These are phyloP conservation scores for Drosophila suzukii DNA, from an alignment of 1,140 invertebrate genomes.

Conservation along the genomic window DNA sequence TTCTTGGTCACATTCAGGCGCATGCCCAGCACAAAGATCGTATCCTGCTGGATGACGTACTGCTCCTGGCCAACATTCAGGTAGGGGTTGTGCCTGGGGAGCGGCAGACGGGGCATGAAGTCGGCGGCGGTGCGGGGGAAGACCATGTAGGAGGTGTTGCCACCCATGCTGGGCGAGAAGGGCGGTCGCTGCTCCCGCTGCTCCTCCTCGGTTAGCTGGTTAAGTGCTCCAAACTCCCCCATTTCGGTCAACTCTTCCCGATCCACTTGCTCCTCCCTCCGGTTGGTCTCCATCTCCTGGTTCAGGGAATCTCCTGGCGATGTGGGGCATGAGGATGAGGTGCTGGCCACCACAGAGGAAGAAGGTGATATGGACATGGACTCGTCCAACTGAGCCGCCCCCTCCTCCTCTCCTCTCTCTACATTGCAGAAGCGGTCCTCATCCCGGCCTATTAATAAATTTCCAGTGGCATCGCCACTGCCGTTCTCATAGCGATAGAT, in stretches of 20 bases:
- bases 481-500: conserved; percentile 59
- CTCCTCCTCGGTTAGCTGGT: neutral
- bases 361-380: neutral
- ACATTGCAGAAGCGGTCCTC: conserved; percentile 9
- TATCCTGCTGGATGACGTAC: conserved; percentile 50
- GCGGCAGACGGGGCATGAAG: neutral
- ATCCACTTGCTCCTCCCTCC: neutral
- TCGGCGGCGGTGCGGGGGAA: conserved; percentile 8
- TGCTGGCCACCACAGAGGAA: conserved; percentile 1
- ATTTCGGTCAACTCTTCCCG: neutral
- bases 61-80: conserved; percentile 50
- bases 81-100: conserved; percentile 3
- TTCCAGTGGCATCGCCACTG: conserved; percentile 55
- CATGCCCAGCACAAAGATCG: conserved; percentile 68
- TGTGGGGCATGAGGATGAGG: conserved; percentile 2
- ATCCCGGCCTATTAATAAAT: conserved; percentile 35
- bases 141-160: conserved; percentile 3
- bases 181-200: neutral
- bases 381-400: neutral
- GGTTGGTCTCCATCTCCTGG: neutral
- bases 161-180: neutral
- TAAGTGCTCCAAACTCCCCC: neutral
- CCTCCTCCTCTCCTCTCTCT: neutral
- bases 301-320: neutral
- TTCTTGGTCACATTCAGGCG: conserved; percentile 64